Evolutionary conservation across 2,888 invertebrate genomes (phyloP).

Genomic region (Drosophila melanosoma): DNA sequence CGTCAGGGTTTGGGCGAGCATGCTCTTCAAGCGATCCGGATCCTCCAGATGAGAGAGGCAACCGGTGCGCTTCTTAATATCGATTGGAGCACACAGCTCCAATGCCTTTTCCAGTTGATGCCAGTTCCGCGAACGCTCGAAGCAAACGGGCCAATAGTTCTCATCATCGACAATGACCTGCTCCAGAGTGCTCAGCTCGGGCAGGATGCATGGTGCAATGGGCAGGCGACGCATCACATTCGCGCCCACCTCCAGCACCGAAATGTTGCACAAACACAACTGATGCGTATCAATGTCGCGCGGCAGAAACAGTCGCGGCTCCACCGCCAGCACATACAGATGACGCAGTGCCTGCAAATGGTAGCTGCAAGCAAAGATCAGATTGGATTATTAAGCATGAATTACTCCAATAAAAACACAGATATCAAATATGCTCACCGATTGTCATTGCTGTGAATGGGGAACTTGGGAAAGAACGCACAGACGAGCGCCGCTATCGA

Average conservation of each 20-base stretch:
- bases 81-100: slow-evolving; percentile 89
- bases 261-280: slow-evolving; percentile 93
- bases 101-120: slow-evolving; percentile 90
- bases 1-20: slow-evolving; percentile 92
- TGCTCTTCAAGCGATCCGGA: slow-evolving; percentile 91
- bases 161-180: slow-evolving; percentile 93
- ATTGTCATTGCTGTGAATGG: slow-evolving; percentile 98
- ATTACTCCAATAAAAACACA: background rate
- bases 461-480: slow-evolving; percentile 98
- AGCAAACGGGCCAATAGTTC: slow-evolving; percentile 95
- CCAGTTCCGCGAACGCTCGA: slow-evolving; percentile 94
- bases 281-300: slow-evolving; percentile 92
- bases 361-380: slow-evolving; percentile 87
- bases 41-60: slow-evolving; percentile 94
- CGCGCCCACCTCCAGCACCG: slow-evolving; percentile 85
- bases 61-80: slow-evolving; percentile 95
- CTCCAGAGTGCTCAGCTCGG: slow-evolving; percentile 90
- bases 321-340: slow-evolving; percentile 96
- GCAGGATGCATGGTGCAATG: slow-evolving; percentile 94
- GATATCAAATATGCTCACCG: slow-evolving; percentile 86
- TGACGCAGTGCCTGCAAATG: slow-evolving; percentile 99
- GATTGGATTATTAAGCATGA: background rate
- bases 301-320: slow-evolving; percentile 94
- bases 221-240: slow-evolving; percentile 86
- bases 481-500: slow-evolving; percentile 96